Percentiles rank a stretch among this genome's conserved stretches.
Conservation (phyloP, 1,140 invertebrate species). For the Euura lappo region DNA sequence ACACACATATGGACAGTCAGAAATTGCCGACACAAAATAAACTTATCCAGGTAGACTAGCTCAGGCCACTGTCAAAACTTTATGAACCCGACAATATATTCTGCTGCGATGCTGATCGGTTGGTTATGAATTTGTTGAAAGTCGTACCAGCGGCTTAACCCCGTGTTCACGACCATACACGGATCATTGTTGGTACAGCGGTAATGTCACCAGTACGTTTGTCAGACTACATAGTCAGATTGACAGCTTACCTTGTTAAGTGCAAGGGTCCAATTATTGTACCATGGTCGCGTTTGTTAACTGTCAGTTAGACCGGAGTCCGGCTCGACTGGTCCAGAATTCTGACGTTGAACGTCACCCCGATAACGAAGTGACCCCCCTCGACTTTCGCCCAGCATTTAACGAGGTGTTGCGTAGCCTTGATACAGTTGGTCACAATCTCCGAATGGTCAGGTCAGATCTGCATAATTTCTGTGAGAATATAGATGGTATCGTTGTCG, state of each 20-base stretch:
- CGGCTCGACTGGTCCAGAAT: background rate
- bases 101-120: too few species aligned
- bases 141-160: too few species aligned
- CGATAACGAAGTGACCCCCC: background rate
- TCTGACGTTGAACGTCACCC: background rate
- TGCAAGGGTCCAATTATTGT: conserved; percentile 24
- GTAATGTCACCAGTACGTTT: background rate
- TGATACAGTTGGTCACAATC: background rate
- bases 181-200: too few species aligned
- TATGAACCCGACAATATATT: too few species aligned
- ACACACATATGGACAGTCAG: background rate
- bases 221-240: conserved; percentile 23
- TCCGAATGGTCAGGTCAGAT: background rate
- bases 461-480: background rate
- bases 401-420: background rate
- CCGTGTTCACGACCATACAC: too few species aligned
- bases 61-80: too few species aligned
- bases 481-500: background rate
- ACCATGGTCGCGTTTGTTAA: background rate
- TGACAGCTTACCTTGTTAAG: conserved; percentile 23
- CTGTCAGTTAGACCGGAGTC: background rate
- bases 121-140: too few species aligned
- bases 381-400: background rate
- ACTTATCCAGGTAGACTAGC: background rate
- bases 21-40: background rate